Percentiles rank a stretch among this genome's conserved stretches.
phyloP scores from a whole-genome alignment of 1,140 invertebrate species.

The Hormaphis cornu region DNA sequence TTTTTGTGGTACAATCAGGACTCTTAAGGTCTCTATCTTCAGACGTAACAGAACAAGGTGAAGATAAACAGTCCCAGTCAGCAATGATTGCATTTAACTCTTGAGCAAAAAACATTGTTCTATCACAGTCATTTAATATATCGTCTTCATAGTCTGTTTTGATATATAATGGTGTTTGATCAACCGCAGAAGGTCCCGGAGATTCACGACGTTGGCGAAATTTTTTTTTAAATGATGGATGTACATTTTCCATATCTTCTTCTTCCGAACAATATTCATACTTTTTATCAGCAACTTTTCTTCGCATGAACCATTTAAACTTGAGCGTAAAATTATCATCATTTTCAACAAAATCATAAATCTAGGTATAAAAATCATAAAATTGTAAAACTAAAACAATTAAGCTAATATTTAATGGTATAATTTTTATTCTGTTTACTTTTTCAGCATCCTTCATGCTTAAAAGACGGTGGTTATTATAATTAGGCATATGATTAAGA shows the following conservation, averaged over 20 bases:
- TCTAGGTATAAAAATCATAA: conserved; percentile 32
- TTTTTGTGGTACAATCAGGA: not conserved
- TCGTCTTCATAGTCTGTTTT: conserved; percentile 26
- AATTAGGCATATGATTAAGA: not conserved
- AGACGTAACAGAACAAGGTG: conserved; percentile 33
- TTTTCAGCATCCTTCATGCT: conserved; percentile 28
- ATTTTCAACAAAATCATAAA: conserved; percentile 39
- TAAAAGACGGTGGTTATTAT: conserved; percentile 20
- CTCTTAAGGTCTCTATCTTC: conserved; percentile 33
- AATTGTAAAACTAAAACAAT: not conserved
- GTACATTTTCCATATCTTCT: conserved; percentile 36
- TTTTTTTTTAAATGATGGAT: conserved; percentile 24
- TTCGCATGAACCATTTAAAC: conserved; percentile 49
- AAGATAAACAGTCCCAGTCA: conserved; percentile 34
- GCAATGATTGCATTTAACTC: conserved; percentile 34
- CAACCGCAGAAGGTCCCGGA: conserved; percentile 19
- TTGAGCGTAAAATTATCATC: conserved; percentile 39
- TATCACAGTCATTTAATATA: conserved; percentile 28
- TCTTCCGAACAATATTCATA: conserved; percentile 53
- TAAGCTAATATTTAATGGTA: not conserved
- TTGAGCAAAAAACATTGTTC: conserved; percentile 28
- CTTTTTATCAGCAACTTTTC: conserved; percentile 77
- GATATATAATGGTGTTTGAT: conserved; percentile 28
- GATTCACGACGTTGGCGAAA: not conserved
- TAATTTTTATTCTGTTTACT: not conserved